Conservation (phyloP, 2,113 vertebrate genomes). For the Ia io region DNA sequence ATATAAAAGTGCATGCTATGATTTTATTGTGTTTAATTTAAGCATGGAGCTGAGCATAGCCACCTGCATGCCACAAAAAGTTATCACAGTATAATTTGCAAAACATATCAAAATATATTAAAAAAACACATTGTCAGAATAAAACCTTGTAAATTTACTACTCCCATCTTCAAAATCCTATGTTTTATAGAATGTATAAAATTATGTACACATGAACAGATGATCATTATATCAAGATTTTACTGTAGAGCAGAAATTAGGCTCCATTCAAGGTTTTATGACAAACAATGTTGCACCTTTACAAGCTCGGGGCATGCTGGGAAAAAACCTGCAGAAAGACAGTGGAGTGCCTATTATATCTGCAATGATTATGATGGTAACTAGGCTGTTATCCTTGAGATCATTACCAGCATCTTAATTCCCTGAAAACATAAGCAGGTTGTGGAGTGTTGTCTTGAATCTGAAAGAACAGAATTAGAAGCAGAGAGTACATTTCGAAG, state of each 20-base stretch:
- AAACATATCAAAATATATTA: not conserved
- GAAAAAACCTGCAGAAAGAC: not conserved
- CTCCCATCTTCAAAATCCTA: not conserved
- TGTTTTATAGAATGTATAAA: constrained; percentile 48
- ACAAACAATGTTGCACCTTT: constrained; percentile 23
- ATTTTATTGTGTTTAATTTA: constrained; percentile 36
- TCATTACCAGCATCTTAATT: not conserved
- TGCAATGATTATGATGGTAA: not conserved
- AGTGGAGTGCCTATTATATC: not conserved
- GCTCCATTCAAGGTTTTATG: constrained; percentile 35
- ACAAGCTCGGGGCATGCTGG: not conserved
- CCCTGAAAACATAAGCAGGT: not conserved
- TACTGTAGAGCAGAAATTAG: not conserved
- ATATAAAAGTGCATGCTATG: not conserved
- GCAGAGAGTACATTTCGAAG: not conserved
- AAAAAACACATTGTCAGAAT: constrained; percentile 3
- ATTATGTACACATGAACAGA: not conserved
- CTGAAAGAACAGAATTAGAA: not conserved
- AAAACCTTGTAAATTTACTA: constrained; percentile 20
- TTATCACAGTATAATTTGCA: not conserved
- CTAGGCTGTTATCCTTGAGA: not conserved
- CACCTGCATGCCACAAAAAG: constrained; percentile 10
- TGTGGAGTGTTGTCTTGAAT: not conserved
- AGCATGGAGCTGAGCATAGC: not conserved
- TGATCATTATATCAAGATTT: constrained; percentile 51